A percentile compares a stretch with the other conserved stretches of the same genome.
Conservation (phyloP, 2,113 vertebrate species). For the Notiomystis cincta region DNA sequence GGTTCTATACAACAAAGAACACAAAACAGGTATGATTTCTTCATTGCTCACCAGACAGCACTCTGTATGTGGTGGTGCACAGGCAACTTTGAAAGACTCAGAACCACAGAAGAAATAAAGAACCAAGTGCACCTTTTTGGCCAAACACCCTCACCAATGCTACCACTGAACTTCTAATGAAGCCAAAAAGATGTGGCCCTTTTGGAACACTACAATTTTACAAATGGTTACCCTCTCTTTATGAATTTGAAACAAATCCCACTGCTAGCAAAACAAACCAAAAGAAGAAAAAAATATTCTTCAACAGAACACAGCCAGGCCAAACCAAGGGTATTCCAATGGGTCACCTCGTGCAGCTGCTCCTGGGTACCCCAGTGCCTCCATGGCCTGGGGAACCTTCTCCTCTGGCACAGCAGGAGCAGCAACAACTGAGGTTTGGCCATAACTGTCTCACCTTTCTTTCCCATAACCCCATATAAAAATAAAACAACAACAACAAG, state of each 20-base stretch:
- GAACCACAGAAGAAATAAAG: background rate
- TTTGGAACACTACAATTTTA: background rate
- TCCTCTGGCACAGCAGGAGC: background rate
- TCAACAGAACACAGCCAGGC: background rate
- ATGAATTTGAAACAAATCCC: background rate
- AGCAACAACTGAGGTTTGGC: background rate
- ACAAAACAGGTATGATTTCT: background rate
- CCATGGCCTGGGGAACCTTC: background rate
- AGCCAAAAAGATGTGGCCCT: background rate
- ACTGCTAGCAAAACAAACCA: background rate
- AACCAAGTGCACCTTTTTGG: background rate
- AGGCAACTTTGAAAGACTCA: background rate
- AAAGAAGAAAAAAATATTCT: background rate
- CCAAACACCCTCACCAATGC: background rate
- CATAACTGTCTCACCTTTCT: background rate
- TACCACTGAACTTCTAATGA: background rate
- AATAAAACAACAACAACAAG: background rate
- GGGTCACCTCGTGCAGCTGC: too few species aligned
- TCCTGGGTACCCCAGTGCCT: background rate
- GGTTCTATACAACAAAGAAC: background rate
- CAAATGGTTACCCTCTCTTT: background rate
- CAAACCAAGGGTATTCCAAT: background rate
- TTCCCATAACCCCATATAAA: background rate
- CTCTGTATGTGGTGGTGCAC: rapidly evolving
- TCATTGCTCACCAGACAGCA: background rate